Conservation (phyloP, 92 coral and sea anemone species). For the Epizoanthus stellaris region DNA sequence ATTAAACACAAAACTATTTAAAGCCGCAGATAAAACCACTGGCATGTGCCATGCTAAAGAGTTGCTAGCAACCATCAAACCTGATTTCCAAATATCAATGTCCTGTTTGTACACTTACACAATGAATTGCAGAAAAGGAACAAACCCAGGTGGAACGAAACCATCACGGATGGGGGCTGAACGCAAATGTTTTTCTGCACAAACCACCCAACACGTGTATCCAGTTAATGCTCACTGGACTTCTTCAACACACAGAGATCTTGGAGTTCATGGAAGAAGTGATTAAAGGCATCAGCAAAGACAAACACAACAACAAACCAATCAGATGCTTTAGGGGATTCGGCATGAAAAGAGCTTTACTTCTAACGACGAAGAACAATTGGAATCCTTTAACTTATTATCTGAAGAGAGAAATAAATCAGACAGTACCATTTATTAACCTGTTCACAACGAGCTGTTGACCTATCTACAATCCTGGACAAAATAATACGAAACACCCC, state of each 20-base stretch:
- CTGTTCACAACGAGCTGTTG: slow-evolving; percentile 19
- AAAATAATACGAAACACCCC: too few relatives aligned
- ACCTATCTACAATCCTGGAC: too few relatives aligned
- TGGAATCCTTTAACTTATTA: slow-evolving; percentile 41
- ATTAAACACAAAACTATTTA: slow-evolving; percentile 48
- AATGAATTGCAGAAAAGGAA: slow-evolving; percentile 52
- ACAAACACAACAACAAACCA: slow-evolving; percentile 23
- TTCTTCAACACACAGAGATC: slow-evolving; percentile 47
- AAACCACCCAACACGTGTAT: slow-evolving; percentile 58
- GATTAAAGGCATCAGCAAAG: slow-evolving; percentile 12
- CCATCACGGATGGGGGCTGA: slow-evolving; percentile 53
- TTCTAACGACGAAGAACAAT: slow-evolving; percentile 51
- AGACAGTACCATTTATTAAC: slow-evolving; percentile 23
- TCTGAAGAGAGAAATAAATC: slow-evolving; percentile 39
- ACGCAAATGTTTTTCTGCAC: slow-evolving; percentile 50
- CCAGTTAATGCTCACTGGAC: slow-evolving; percentile 37
- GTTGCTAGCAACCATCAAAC: slow-evolving; percentile 20
- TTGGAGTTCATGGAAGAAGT: slow-evolving; percentile 66
- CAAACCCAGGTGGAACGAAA: slow-evolving; percentile 54
- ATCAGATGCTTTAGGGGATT: slow-evolving; percentile 45
- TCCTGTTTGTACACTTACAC: slow-evolving; percentile 61
- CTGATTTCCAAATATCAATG: slow-evolving; percentile 48
- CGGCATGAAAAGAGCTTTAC: slow-evolving; percentile 52
- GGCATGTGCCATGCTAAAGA: slow-evolving; percentile 66
- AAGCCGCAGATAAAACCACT: slow-evolving; percentile 58